phyloP scores from a whole-genome alignment of 2,888 invertebrate genomes.

The Ceriagrion tenellum region DNA sequence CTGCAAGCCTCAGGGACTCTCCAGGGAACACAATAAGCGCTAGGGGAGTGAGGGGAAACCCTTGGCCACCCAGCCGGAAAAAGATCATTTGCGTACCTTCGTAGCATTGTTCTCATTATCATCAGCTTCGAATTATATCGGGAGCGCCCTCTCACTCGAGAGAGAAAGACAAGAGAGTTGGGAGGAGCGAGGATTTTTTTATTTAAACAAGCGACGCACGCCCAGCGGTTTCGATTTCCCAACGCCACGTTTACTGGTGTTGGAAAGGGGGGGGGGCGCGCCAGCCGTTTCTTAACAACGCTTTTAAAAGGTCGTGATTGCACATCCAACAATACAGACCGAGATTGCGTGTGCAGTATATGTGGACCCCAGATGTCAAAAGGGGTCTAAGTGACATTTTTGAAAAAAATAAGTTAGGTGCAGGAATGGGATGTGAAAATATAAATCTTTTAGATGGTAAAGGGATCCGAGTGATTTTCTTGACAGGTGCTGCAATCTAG shows the following conservation, averaged over 20 bases:
- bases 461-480: too few species aligned
- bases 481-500: too few species aligned
- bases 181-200: background rate
- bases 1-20: background rate
- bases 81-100: slow-evolving; percentile 21
- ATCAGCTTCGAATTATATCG: background rate
- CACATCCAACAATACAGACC: background rate
- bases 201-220: background rate
- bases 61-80: background rate
- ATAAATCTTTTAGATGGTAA: too few species aligned
- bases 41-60: background rate
- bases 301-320: background rate
- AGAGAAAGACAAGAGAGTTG: background rate
- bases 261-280: background rate
- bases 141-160: background rate
- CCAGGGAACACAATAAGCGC: background rate
- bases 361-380: too few species aligned
- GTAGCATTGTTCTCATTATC: slow-evolving; percentile 22
- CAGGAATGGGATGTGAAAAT: too few species aligned
- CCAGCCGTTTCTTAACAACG: background rate
- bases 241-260: background rate
- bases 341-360: background rate
- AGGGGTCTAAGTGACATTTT: too few species aligned
- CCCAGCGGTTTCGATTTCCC: background rate
- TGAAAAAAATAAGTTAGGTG: too few species aligned